Conservation (phyloP, 2,113 vertebrate species). For the Aphyosemion australe region DNA sequence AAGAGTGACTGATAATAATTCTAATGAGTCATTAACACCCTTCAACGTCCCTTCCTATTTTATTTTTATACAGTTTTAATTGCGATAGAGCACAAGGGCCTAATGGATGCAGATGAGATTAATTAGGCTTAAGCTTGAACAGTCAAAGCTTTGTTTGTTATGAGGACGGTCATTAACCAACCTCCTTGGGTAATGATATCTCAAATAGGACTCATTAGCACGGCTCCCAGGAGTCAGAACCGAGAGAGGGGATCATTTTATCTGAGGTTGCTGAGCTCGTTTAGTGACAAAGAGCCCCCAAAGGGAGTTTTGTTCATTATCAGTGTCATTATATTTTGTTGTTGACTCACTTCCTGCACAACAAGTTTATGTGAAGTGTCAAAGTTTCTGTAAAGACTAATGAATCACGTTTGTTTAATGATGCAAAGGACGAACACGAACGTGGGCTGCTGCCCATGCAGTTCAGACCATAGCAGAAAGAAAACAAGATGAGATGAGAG, state of each 20-base stretch:
- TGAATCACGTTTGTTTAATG: background rate
- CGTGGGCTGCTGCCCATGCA: too few relatives aligned
- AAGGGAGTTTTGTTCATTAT: slow-evolving; percentile 14
- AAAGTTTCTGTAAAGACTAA: background rate
- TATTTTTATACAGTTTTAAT: slow-evolving; percentile 35
- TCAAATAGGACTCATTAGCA: slow-evolving; percentile 63
- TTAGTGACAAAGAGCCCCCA: slow-evolving; percentile 22
- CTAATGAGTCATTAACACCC: slow-evolving; percentile 49
- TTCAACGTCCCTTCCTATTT: slow-evolving; percentile 21
- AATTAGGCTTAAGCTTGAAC: slow-evolving; percentile 66
- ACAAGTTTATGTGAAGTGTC: background rate
- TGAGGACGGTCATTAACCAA: slow-evolving; percentile 59
- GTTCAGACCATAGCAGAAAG: too few relatives aligned
- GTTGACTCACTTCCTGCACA: background rate
- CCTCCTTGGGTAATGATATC: slow-evolving; percentile 62
- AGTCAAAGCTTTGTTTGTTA: slow-evolving; percentile 68
- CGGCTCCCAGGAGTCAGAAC: slow-evolving; percentile 49
- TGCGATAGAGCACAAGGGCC: slow-evolving; percentile 25
- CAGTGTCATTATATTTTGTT: slow-evolving; percentile 13
- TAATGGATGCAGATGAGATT: slow-evolving; percentile 67
- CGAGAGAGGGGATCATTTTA: slow-evolving; percentile 36
- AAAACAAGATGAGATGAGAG: too few relatives aligned
- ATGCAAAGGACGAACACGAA: background rate
- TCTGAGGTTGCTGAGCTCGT: slow-evolving; percentile 47
- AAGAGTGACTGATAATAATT: slow-evolving; percentile 21